phyloP scores from a whole-genome alignment of 2,113 vertebrate species.

The Litocranius walleri region DNA sequence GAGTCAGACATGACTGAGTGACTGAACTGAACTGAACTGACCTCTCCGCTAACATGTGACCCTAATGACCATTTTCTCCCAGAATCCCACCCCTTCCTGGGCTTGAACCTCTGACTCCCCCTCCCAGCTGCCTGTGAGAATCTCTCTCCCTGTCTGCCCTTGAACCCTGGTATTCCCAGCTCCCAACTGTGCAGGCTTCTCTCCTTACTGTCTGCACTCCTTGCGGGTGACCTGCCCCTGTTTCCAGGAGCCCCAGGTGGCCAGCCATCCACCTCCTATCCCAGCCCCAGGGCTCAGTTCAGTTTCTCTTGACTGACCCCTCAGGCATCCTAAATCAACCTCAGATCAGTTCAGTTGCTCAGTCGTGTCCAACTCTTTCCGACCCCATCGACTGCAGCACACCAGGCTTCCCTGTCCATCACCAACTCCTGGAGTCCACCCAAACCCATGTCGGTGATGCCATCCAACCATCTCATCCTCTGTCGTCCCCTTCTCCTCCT shows the following conservation, averaged over 20 bases:
- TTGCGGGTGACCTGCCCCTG: too few relatives aligned
- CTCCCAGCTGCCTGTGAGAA: not conserved
- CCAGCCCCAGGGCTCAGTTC: fast-evolving
- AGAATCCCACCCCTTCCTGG: not conserved
- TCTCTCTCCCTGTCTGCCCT: not conserved
- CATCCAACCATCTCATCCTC: not conserved
- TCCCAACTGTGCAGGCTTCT: too few relatives aligned
- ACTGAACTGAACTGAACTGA: too few relatives aligned
- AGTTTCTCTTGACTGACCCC: not conserved
- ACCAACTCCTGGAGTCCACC: not conserved
- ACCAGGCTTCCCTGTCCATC: not conserved
- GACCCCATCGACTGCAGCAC: fast-evolving
- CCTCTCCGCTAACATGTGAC: not conserved
- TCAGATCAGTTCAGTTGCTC: not conserved
- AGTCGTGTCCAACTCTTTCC: fast-evolving
- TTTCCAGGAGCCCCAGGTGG: not conserved
- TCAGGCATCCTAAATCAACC: not conserved
- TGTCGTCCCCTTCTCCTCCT: not conserved
- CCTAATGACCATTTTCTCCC: fast-evolving
- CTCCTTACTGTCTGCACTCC: not conserved
- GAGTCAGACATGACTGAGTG: too few relatives aligned
- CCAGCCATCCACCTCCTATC: not conserved
- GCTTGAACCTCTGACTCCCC: not conserved
- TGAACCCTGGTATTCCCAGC: not conserved
- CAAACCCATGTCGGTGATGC: not conserved